Evolutionary conservation across 1,140 invertebrate genomes (phyloP), one percentile per base, ranked within the genome.

Genomic region (Caenorhabditis inopinata): DNA sequence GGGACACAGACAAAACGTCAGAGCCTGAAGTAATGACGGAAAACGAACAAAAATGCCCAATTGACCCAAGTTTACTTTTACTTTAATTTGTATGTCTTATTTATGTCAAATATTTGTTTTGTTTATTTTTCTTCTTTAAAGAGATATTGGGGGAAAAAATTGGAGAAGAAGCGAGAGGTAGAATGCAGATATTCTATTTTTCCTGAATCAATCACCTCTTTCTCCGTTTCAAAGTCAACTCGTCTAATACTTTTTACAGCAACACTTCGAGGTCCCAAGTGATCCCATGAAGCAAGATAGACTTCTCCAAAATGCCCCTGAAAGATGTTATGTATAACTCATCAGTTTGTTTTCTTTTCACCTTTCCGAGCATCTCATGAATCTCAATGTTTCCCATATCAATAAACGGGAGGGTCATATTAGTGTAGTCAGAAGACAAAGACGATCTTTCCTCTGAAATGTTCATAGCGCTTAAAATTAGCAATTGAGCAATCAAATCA

Each of bases 161-260:
- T 18, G 5, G 32, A 62, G 11, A 62, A 62, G 6, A 32, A 29
- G 27, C 21, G 21, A 62, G 46, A 5, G 21, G 21, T 18, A 2
- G 23, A n/a, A 48, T 48, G 2, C 16, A 2, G 12, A n/a, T n/a
- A n/a, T n/a, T n/a, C n/a, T n/a, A n/a, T n/a, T n/a, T 48, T 48
- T 18, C 42, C 14, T 1, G 9, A 46, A 47, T n/a, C 38, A 1
- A 42, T 7, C 14, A 78, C 49, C 46, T 80, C 68, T 35, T 74
- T 80, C 32, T 74, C 79, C 0, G 32, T 89, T 83, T 91, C 90
- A 12, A 47, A 49, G 47, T 83, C 79, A 9, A 82, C 73, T 32
- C 62, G 21, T 29, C 23, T n/a, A 9, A 83, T 45, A 16, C 29
- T 76, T 35, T 83, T 83, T 23, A 83, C 80, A 14, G 82, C 82